Evolutionary conservation across 1,140 invertebrate genomes (phyloP), one percentile per base, ranked within the genome.

Genomic region (Bombus breviceps): DNA sequence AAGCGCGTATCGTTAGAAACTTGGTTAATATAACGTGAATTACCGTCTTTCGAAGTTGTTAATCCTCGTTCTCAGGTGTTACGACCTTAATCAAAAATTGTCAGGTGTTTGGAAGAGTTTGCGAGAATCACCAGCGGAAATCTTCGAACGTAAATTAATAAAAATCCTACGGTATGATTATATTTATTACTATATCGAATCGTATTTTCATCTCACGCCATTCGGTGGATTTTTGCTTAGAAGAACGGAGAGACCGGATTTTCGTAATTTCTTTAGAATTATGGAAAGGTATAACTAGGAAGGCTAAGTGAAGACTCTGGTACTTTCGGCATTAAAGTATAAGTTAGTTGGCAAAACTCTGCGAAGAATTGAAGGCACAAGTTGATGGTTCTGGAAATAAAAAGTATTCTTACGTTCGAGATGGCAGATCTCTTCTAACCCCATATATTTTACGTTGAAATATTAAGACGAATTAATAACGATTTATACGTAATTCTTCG

Each of bases 261-360:
- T 66, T 32, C 15, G 64, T 66, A 66, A 66, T 66, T 32, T 66
- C 64, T 66, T 66, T 66, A 12, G 64, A 66, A 34, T 66, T 66
- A 66, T 34, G 32, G 32, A 8, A 34, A 66, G 64, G 15, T 66
- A 18, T 66, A 34, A 66, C 32, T 34, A 12, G 32, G 32, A 66
- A 34, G 64, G 64, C 64, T 66, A 66, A 66, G 64, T 66, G 64
- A 66, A 66, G 34, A 66, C 64, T 66, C 64, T 66, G 64, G 32
- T 66, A 66, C 64, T 66, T 66, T 66, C 32, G 64, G 64, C 32
- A 66, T 66, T 66, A 66, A 66, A 15, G 64, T 66, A 34, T 66
- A 66, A 66, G 64, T 66, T 66, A 66, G 64, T 66, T 66, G 32
- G 64, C 15, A 34, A 34, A 66, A 32, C 32, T 66, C 32, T 34